Evolutionary conservation across 92 coral and sea anemone genomes (phyloP).

Genomic region (Diadumene lineata): DNA sequence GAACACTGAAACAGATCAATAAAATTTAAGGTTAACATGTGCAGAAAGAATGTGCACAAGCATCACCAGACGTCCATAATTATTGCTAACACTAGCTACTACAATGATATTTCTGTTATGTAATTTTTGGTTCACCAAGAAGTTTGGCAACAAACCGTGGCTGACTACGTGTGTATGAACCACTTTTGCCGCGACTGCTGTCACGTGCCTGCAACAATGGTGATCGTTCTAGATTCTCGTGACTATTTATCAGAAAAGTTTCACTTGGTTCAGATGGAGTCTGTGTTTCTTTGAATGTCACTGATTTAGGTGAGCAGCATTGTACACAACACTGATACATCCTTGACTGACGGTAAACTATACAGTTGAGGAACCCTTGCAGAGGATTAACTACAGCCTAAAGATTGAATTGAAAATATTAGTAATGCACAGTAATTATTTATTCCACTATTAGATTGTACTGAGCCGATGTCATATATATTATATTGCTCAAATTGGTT

Average conservation of each 20-base stretch:
- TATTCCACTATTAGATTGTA: not conserved
- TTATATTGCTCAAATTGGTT: too few relatives aligned
- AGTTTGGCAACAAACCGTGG: conserved; percentile 51
- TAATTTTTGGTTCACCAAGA: conserved; percentile 60
- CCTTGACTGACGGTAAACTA: conserved; percentile 78
- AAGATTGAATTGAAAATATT: not conserved
- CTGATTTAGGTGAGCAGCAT: conserved; percentile 7
- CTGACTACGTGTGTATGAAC: conserved; percentile 17
- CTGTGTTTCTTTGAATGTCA: conserved; percentile 6
- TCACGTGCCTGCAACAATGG: conserved; percentile 4
- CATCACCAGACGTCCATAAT: too few relatives aligned
- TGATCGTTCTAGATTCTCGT: conserved; percentile 35
- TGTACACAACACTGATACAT: conserved; percentile 27
- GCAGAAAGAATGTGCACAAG: too few relatives aligned
- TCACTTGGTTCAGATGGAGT: conserved; percentile 29
- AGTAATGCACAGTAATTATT: not conserved
- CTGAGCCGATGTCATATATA: too few relatives aligned
- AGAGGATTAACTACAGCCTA: conserved; percentile 83
- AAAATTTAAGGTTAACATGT: too few relatives aligned
- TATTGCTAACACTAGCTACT: too few relatives aligned
- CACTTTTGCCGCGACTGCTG: conserved; percentile 19
- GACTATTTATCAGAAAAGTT: conserved; percentile 30
- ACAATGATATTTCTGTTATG: too few relatives aligned
- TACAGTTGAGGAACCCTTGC: conserved; percentile 88
- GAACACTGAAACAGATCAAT: too few relatives aligned